Evolutionary conservation across 2,888 invertebrate species (phyloP).

Genomic region (Melipona beecheii): DNA sequence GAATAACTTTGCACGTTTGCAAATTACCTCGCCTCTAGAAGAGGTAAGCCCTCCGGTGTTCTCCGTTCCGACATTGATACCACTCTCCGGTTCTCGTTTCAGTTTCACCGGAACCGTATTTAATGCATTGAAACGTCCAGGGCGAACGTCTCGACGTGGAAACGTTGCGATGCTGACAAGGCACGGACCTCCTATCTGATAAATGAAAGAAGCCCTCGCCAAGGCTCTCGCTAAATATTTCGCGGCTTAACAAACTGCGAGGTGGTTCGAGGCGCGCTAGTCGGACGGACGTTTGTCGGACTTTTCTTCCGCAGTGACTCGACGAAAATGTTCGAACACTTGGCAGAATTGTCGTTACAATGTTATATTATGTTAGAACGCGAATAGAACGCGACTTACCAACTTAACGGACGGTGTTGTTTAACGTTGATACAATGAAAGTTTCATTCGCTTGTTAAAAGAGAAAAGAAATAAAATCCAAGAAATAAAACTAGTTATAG

Average conservation of each 20-base stretch:
- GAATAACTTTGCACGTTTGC: not conserved
- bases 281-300: not conserved
- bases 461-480: no score
- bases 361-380: no score
- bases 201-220: conserved; percentile 24
- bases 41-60: not conserved
- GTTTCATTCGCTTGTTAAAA: no score
- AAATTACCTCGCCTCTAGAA: not conserved
- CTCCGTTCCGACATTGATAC: not conserved
- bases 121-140: conserved; percentile 39
- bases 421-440: no score
- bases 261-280: not conserved
- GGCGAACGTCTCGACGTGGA: conserved; percentile 42
- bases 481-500: no score
- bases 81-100: not conserved
- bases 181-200: conserved; percentile 64
- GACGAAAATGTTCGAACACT: no score
- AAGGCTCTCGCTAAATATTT: conserved; percentile 15
- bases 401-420: no score
- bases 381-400: no score
- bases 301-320: not conserved
- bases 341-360: no score
- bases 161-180: conserved; percentile 65
- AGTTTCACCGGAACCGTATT: conserved; percentile 29
- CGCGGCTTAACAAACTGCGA: conserved; percentile 28